Evolutionary conservation across 2,888 invertebrate species (phyloP).

Genomic region (Lasioglossum vierecki): DNA sequence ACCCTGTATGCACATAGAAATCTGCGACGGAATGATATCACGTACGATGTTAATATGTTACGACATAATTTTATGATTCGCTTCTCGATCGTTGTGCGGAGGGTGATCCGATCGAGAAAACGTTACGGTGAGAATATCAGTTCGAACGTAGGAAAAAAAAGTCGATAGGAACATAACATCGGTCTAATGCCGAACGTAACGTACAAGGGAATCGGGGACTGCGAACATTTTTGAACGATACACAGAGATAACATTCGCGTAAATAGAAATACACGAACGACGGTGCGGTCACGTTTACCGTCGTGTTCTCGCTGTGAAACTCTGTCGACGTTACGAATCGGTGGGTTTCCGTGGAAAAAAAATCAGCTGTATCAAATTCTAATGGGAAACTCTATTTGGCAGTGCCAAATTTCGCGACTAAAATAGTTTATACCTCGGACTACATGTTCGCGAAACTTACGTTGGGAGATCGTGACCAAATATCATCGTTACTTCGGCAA

Average conservation of each 20-base stretch:
- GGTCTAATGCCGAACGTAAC: constrained; percentile 42
- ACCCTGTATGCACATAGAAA: constrained; percentile 16
- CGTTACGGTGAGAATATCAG: constrained; percentile 12
- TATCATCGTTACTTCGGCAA: constrained; percentile 77
- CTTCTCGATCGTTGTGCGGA: constrained; percentile 7
- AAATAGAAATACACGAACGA: constrained; percentile 41
- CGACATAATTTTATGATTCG: constrained; percentile 32
- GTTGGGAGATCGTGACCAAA: constrained; percentile 74
- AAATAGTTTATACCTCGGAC: constrained; percentile 73
- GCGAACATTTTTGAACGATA: constrained; percentile 36
- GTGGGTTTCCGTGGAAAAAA: constrained; percentile 28
- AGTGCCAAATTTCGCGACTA: constrained; percentile 74
- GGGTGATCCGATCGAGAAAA: background rate
- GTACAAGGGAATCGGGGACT: constrained; percentile 41
- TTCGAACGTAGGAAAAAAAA: constrained; percentile 26
- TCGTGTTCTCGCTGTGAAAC: constrained; percentile 27
- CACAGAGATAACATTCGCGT: constrained; percentile 39
- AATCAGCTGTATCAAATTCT: constrained; percentile 56
- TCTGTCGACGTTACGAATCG: constrained; percentile 33
- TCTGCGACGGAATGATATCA: constrained; percentile 20
- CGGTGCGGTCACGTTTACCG: constrained; percentile 29
- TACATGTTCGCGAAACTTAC: constrained; percentile 75
- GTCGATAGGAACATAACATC: constrained; percentile 47
- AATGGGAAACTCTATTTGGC: constrained; percentile 69
- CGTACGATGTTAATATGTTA: constrained; percentile 9